Conservation (phyloP, 2,888 invertebrate species). For the Bombyx huttoni region DNA sequence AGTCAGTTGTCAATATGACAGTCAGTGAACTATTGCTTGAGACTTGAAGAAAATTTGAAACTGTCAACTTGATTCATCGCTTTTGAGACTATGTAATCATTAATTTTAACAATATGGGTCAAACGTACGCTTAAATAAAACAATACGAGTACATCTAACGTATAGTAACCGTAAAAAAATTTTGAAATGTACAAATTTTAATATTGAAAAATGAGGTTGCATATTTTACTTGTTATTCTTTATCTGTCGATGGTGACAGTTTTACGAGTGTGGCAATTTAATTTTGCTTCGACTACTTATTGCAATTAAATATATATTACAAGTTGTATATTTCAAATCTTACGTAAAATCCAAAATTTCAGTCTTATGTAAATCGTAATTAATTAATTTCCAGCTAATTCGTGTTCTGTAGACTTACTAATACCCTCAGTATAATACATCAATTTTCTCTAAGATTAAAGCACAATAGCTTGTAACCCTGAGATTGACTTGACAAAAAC, state of each 20-base stretch:
- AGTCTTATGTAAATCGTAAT: neutral
- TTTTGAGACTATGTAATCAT: neutral
- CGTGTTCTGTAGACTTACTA: neutral
- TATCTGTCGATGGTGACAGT: neutral
- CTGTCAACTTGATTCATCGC: too few relatives aligned
- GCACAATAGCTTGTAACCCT: slow-evolving; percentile 6
- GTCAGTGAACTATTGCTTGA: too few relatives aligned
- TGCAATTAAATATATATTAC: neutral
- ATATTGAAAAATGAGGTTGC: neutral
- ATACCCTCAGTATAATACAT: neutral
- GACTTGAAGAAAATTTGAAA: too few relatives aligned
- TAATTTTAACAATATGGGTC: neutral
- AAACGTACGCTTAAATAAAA: neutral
- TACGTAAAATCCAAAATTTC: too few relatives aligned
- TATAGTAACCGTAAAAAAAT: neutral
- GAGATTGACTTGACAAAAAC: slow-evolving; percentile 7
- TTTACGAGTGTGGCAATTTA: neutral
- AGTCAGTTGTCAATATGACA: too few relatives aligned
- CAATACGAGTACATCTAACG: neutral
- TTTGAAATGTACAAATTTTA: neutral
- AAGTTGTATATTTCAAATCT: too few relatives aligned
- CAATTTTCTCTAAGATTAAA: neutral
- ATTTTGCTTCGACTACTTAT: neutral
- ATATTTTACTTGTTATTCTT: neutral
- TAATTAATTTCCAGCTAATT: neutral